A percentile compares a stretch with the other conserved stretches of the same genome.
Evolutionary conservation across 1,140 invertebrate species (phyloP).

Genomic region (Olivierus martensii): DNA sequence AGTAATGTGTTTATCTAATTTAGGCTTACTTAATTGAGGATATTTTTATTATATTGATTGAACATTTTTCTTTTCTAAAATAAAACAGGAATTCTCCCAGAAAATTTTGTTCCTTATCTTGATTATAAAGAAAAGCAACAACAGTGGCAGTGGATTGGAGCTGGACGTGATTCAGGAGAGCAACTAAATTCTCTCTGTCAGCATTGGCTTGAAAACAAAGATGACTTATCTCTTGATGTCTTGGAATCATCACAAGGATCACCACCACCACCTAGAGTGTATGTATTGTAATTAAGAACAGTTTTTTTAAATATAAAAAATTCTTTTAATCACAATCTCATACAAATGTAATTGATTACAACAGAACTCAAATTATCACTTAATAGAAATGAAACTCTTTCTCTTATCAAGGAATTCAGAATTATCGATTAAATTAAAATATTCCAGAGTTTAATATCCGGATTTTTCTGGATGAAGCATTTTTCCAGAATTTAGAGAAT

Average conservation of each 20-base stretch:
- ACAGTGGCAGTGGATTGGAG: constrained; percentile 86
- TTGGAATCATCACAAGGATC: constrained; percentile 27
- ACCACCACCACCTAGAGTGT: constrained; percentile 32
- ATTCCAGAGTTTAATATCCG: no score
- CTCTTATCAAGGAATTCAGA: no score
- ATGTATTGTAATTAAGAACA: no score
- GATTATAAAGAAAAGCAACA: constrained; percentile 60
- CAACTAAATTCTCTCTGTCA: constrained; percentile 56
- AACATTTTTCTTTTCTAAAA: constrained; percentile 6
- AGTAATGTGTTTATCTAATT: no score
- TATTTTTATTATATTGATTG: not conserved
- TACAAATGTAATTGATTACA: not conserved
- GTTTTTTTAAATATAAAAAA: not conserved
- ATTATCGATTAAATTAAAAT: no score
- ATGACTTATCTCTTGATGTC: constrained; percentile 24
- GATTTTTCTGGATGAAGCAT: no score
- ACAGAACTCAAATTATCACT: not conserved
- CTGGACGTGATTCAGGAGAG: constrained; percentile 77
- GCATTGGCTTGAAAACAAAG: constrained; percentile 52
- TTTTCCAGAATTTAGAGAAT: no score
- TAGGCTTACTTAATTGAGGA: no score
- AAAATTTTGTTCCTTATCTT: constrained; percentile 84
- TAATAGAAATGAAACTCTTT: not conserved
- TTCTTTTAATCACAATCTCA: not conserved
- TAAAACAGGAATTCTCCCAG: constrained; percentile 49